Evolutionary conservation across 2,113 vertebrate species (phyloP).

Genomic region (Halcyon senegalensis): DNA sequence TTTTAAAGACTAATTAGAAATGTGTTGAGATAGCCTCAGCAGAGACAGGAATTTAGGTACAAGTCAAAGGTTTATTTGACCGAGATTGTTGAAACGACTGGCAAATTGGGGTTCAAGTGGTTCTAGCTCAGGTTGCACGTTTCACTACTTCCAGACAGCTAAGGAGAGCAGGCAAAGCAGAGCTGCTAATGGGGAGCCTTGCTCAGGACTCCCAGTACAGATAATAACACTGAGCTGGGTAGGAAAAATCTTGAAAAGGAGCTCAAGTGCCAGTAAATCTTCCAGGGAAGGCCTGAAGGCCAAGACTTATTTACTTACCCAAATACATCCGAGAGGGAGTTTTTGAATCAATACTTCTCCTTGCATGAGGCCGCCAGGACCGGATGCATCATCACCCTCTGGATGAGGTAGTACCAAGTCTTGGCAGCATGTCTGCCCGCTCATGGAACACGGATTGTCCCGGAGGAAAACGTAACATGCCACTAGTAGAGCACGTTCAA

Average conservation of each 20-base stretch:
- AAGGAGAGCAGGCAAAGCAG: background rate
- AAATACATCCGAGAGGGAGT: background rate
- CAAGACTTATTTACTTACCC: background rate
- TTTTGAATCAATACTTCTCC: background rate
- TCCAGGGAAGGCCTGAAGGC: background rate
- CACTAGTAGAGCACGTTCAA: background rate
- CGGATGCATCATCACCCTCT: background rate
- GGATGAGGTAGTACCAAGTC: background rate
- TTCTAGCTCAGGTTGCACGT: background rate
- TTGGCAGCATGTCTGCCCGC: background rate
- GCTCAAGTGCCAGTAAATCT: background rate
- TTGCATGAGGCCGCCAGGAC: fast-evolving
- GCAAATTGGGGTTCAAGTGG: background rate
- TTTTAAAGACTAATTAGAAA: background rate
- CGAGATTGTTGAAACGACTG: background rate
- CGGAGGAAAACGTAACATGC: background rate
- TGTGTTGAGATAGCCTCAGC: background rate
- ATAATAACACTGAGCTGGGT: background rate
- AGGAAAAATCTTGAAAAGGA: background rate
- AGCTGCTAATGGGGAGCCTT: background rate
- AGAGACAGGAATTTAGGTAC: background rate
- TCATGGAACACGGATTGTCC: background rate
- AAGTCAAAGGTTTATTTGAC: background rate
- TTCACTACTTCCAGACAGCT: background rate
- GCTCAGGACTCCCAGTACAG: background rate